Evolutionary conservation across 2,888 invertebrate species (phyloP), one percentile per base, ranked within the genome.

Genomic region (Pyrrhosoma nymphula): DNA sequence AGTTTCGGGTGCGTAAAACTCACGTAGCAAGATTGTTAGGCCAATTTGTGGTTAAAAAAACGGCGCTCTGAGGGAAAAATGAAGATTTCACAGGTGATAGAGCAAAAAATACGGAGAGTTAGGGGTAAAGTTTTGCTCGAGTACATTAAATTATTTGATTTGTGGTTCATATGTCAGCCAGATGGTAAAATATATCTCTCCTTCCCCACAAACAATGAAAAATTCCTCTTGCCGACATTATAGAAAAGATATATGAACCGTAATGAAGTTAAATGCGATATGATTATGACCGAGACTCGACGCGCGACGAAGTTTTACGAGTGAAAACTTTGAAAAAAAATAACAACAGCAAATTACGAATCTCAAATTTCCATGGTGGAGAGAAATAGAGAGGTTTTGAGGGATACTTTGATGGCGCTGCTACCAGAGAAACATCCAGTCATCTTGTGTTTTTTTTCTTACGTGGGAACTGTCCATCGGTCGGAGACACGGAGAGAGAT

Each of bases 251-350:
- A n/a, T 69, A 26, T 20, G 16, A 35, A 35, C 14, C 35, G 35
- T 82, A 82, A 82, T 82, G 82, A 82, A 30, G 82, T 82, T 82
- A 82, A 82, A 82, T 82, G 82, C 26, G 35, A 82, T 82, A 82
- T 82, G 82, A 82, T 82, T 82, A 82, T 82, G 82, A 82, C 30
- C 14, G 82, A 35, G 30, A 35, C 30, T 82, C 35, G 82, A 14
- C 82, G 82, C 35, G 82, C 82, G 82, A 82, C 82, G 12, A 18
- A 30, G 30, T 82, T 82, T 82, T 35, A 82, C 82, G 82, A 82
- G 82, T 35, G 82, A 26, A 10, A n/a, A 35, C 14, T 14, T 35
- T 1, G 14, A 82, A 14, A 82, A 30, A 82, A 35, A 82, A 69
- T 3, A 69, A 69, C 10, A 1, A 18, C n/a, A 35, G 82, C 30